Percentiles rank a stretch among this genome's conserved stretches.
These are phyloP conservation scores for Caenorhabditis sp. DNA, from an alignment of 2,888 invertebrate genomes.

Conservation along the genomic window DNA sequence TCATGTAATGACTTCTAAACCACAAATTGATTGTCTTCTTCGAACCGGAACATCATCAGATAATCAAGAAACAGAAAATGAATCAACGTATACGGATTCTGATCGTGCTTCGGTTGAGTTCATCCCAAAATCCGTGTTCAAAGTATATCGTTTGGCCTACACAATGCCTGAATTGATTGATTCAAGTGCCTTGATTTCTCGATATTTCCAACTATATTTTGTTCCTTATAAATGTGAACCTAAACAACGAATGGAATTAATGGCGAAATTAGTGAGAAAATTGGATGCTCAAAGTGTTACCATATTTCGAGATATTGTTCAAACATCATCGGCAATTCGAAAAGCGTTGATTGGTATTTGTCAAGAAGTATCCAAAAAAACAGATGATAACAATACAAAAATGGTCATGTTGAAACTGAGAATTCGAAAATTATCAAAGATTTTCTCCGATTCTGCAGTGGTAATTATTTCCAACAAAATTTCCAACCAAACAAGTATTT, in stretches of 20 bases:
- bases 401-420: constrained; percentile 17
- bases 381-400: neutral
- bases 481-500: neutral
- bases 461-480: constrained; percentile 5
- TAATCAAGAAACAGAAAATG: neutral
- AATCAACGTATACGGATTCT: constrained; percentile 33
- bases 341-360: constrained; percentile 20
- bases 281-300: constrained; percentile 28
- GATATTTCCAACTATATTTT: constrained; percentile 33
- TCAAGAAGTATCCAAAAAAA: constrained; percentile 1
- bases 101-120: constrained; percentile 39
- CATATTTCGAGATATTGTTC: constrained; percentile 25
- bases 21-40: neutral
- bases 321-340: constrained; percentile 31
- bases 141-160: constrained; percentile 12
- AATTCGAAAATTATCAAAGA: constrained; percentile 20
- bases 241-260: constrained; percentile 18
- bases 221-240: constrained; percentile 34
- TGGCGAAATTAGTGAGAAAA: constrained; percentile 30
- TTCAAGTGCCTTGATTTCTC: constrained; percentile 30
- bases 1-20: constrained; percentile 26
- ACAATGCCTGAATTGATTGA: constrained; percentile 9
- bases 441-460: constrained; percentile 20
- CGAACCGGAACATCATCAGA: neutral
- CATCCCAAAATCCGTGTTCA: constrained; percentile 31